Base-by-base conservation (phyloP, 2,797 vertebrate species). In the Alauda arvensis region DNA sequence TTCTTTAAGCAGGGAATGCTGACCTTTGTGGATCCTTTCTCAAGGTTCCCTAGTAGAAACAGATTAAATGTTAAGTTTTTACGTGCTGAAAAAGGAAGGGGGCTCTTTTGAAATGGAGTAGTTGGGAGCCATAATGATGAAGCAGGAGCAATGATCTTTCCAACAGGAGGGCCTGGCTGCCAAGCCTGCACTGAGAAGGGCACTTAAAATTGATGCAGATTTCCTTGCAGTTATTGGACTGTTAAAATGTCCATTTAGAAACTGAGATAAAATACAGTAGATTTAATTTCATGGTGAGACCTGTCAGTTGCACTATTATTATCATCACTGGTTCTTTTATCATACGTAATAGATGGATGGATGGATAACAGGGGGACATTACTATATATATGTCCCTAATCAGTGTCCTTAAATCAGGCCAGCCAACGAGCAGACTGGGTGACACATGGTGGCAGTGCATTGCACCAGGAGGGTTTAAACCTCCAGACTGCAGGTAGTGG, bases 31-130 rank as follows among this genome's bases (percentile, higher is more conserved):
- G 87, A 83, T 89, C 51, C 66, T 69, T 48, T 60, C 79, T 86
- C 18, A 15, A 59, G 40, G 55, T 79, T 93, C 76, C 68, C 79
- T 63, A 55, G 80, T 85, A 94, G 93, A 94, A 94, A 77, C 74
- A 72, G 77, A 91, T 91, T 91, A 91, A 92, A 93, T 92, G 87
- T 93, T 95, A 89, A 91, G 92, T 92, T 93, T 95, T 93, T 89
- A 72, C 77, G 42, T 23, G 37, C 91, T 91, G 45, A 53, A 93
- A 72, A 63, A 81, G 78, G 84, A 93, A 92, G 91, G 68, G 39
- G 45, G 59, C 84, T 78, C 90, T 91, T 92, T 91, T 81, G 89
- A 87, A 53, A 94, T 83, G 90, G 93, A 94, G 92, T 90, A 59
- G 90, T 81, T 86, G 92, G 93, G 93, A 93, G 85, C 94, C 1